phyloP scores from a whole-genome alignment of 2,113 vertebrate species.

The Panurus biarmicus region DNA sequence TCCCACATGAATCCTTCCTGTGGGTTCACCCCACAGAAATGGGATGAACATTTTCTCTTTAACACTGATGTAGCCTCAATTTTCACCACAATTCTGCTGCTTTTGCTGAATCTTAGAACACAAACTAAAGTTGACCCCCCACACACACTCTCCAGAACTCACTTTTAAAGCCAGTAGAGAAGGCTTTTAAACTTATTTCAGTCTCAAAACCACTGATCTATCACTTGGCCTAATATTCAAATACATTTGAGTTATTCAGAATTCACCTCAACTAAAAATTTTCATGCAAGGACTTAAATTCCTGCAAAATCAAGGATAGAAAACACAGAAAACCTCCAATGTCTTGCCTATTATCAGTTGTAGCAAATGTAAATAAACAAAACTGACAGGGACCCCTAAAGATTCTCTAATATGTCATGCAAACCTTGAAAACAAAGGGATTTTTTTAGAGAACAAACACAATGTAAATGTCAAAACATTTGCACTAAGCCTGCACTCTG shows the following conservation, averaged over 20 bases:
- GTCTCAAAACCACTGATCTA: neutral
- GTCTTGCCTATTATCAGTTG: neutral
- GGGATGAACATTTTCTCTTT: neutral
- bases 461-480: neutral
- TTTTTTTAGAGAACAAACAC: neutral
- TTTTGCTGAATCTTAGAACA: neutral
- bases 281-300: neutral
- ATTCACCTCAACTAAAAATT: neutral
- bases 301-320: neutral
- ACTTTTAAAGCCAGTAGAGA: neutral
- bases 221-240: neutral
- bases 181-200: neutral
- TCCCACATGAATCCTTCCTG: neutral
- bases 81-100: neutral
- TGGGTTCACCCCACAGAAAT: neutral
- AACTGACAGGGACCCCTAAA: neutral
- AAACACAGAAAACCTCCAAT: accelerated
- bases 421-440: neutral
- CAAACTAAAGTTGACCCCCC: neutral
- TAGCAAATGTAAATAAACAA: neutral
- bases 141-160: neutral
- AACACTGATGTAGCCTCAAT: neutral
- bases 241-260: neutral
- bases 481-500: neutral
- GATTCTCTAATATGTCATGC: neutral